These are phyloP conservation scores for Dasyornis broadbenti DNA, from an alignment of 2,113 vertebrate genomes.

Conservation along the genomic window DNA sequence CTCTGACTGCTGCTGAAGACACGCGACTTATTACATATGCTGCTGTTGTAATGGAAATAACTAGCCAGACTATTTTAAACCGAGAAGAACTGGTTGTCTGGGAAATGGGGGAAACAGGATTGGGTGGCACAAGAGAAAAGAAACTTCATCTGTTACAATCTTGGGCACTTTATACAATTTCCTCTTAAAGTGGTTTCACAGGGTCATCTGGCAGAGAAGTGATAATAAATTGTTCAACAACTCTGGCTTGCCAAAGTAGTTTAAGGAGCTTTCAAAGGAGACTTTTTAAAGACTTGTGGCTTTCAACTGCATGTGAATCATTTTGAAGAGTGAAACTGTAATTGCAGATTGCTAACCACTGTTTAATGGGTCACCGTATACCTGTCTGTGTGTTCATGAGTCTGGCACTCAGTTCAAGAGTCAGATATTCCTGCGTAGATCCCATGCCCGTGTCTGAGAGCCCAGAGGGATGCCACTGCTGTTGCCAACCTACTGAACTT, in stretches of 20 bases:
- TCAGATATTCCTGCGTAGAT: background rate
- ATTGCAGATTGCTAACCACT: background rate
- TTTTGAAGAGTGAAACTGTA: background rate
- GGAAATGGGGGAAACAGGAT: background rate
- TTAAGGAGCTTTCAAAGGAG: conserved; percentile 27
- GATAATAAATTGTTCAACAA: conserved; percentile 31
- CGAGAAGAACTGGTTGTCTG: background rate
- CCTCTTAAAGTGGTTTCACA: background rate
- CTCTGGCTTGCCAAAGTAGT: background rate
- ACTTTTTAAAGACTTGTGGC: background rate
- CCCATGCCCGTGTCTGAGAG: accelerated
- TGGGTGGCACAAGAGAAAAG: background rate
- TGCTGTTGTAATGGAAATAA: background rate
- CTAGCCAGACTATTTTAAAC: background rate
- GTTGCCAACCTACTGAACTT: background rate
- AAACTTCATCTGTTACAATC: background rate
- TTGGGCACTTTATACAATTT: background rate
- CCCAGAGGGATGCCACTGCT: background rate
- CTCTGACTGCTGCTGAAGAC: background rate
- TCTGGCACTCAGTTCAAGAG: background rate
- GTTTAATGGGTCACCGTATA: background rate
- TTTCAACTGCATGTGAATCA: background rate
- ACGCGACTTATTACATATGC: background rate
- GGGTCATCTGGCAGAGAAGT: conserved; percentile 25
- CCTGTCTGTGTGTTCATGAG: background rate